Conservation (phyloP, 2,797 vertebrate species). For the Channallabes apus region DNA sequence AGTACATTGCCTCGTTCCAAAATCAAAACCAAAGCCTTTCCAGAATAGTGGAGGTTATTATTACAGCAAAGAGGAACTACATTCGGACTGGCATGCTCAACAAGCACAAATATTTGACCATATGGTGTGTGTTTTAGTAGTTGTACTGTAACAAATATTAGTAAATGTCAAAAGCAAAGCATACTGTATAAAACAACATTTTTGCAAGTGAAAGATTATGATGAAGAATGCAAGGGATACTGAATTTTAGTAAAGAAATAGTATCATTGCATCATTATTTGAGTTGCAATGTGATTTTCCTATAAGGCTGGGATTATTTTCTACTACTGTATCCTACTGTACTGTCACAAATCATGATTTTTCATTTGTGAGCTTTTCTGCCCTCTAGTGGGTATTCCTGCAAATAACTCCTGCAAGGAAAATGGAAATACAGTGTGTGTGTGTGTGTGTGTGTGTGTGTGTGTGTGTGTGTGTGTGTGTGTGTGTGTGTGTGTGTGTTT, state of each 20-base stretch:
- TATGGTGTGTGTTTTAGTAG: not conserved
- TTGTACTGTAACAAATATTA: not conserved
- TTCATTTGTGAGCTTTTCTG: conserved; percentile 34
- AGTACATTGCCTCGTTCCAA: not conserved
- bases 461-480: too few relatives aligned
- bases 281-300: not conserved
- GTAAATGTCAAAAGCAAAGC: not conserved
- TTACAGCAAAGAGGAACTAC: not conserved
- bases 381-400: conserved; percentile 65
- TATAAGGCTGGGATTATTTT: not conserved
- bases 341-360: too few relatives aligned
- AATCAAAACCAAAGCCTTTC: not conserved
- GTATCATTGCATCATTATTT: not conserved
- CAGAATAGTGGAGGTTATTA: not conserved
- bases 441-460: too few relatives aligned
- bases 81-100: not conserved
- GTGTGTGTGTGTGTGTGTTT: too few relatives aligned
- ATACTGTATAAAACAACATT: not conserved
- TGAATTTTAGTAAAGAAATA: not conserved
- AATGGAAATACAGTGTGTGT: too few relatives aligned
- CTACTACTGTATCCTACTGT: not conserved
- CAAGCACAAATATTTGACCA: not conserved
- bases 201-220: not conserved
- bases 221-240: not conserved
- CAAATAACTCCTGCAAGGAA: too few relatives aligned